Base-by-base conservation (phyloP, 2,888 invertebrate species). In the Pteria penguin region DNA sequence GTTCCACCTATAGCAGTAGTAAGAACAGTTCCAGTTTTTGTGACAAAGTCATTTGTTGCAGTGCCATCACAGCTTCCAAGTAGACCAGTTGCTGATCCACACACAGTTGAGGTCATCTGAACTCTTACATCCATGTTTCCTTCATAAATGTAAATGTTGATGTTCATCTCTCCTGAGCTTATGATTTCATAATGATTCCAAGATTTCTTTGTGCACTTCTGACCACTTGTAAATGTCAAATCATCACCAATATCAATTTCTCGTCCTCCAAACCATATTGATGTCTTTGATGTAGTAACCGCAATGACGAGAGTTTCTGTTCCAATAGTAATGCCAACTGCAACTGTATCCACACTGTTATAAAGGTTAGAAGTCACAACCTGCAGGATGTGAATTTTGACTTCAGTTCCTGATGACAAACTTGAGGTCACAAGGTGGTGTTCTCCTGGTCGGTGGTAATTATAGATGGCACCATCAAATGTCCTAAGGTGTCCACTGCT, bases 391-490 rank as follows among this genome's bases (percentile, higher is more conserved):
- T 72, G 57, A 5, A 72, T 27, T 27, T 58, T 55, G 26, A 72
- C 57, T n/a, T 24, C 26, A 32, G 24, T 55, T 72, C 65, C 65
- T 22, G 72, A 65, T n/a, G 57, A 36, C 26, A 58, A 29, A 5
- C 29, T 32, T 4, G 52, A 52, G 22, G 63, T 36, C n/a, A 66
- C 18, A 71, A 87, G 67, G 22, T 83, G 32, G 45, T 84, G 79
- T 61, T 88, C 86, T 52, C 87, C 88, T 2, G 79, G 69, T 0
- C 54, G 22, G 45, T 85, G 82, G 33, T 76, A 80, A 27, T 74
- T 81, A 66, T 81, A 86, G 65, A 81, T 63, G 11, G 83, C 72
- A 22, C 87, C 86, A 75, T 86, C 87, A 71, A 80, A 85, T 4
- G 86, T 85, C 57, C 77, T 69, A 18, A 82, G 71, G 57, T 83